phyloP scores from a whole-genome alignment of 1,140 invertebrate species.

The Caenorhabditis elegans region WBcel235 BX284605.5:13355501-13356000 shows the following conservation, averaged over 20 bases:
- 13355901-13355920: slow-evolving; percentile 10
- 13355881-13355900: too few relatives aligned
- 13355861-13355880: too few relatives aligned
- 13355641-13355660: not conserved
- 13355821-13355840: slow-evolving; percentile 25
- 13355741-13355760: not conserved
- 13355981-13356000: slow-evolving; percentile 31
- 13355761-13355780: not conserved
- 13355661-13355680: not conserved
- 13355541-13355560: slow-evolving; percentile 16
- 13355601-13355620: not conserved
- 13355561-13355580: not conserved
- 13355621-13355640: not conserved
- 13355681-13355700: not conserved
- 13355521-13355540: not conserved
- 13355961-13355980: slow-evolving; percentile 44
- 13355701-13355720: not conserved
- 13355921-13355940: slow-evolving; percentile 46
- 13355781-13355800: not conserved
- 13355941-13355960: slow-evolving; percentile 44
- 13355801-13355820: slow-evolving; percentile 3
- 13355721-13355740: too few relatives aligned
- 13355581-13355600: not conserved
- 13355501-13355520: not conserved
- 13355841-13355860: slow-evolving; percentile 22